These are phyloP conservation scores for Neodontobutis hainanensis DNA, from an alignment of 2,113 vertebrate species.

Conservation along the genomic window DNA sequence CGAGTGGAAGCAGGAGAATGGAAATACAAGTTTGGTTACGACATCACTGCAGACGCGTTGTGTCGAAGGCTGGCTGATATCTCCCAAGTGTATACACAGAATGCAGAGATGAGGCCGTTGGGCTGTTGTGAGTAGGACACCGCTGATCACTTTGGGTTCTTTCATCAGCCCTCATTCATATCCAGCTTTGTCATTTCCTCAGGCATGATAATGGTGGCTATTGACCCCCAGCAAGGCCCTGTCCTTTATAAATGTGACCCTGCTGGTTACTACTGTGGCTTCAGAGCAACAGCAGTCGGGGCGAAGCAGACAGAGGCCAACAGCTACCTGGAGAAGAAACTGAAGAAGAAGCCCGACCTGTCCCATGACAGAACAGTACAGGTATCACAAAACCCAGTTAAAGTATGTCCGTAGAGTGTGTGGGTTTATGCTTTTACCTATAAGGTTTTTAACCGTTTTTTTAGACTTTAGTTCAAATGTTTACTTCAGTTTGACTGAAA, in stretches of 20 bases:
- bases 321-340: slow-evolving; percentile 81
- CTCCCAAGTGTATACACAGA: slow-evolving; percentile 84
- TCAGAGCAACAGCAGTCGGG: slow-evolving; percentile 77
- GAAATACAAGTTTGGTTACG: slow-evolving; percentile 84
- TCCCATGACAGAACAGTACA: slow-evolving; percentile 70
- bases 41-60: slow-evolving; percentile 78
- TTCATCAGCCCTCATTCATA: not conserved
- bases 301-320: slow-evolving; percentile 80
- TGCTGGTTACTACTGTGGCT: slow-evolving; percentile 82
- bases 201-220: slow-evolving; percentile 80
- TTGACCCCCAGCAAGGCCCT: slow-evolving; percentile 78
- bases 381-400: slow-evolving; percentile 46
- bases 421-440: no score
- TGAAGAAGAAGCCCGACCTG: slow-evolving; percentile 78
- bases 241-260: slow-evolving; percentile 82
- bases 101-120: slow-evolving; percentile 83
- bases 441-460: no score
- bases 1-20: slow-evolving; percentile 79
- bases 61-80: slow-evolving; percentile 80
- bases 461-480: no score
- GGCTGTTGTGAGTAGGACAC: slow-evolving; percentile 81
- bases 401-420: no score
- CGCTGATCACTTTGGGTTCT: not conserved
- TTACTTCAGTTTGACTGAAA: no score
- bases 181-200: not conserved